Base-by-base conservation (phyloP, 2,888 invertebrate genomes). In the Julus scanicus region DNA sequence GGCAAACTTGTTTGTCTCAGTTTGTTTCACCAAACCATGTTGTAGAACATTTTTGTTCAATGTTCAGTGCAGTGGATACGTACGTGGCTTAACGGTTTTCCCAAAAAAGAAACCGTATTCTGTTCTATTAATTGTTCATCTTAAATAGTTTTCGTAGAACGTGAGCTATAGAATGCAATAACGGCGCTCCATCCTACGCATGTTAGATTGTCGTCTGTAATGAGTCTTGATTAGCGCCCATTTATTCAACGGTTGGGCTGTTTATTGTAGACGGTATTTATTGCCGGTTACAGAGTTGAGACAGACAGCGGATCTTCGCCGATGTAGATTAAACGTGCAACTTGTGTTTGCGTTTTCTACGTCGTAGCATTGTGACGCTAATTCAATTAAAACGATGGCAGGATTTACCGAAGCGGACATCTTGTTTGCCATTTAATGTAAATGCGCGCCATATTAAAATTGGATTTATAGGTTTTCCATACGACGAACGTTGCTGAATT, bases 381-480 rank as follows among this genome's bases (percentile, higher is more conserved):
- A 71, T 71, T 71, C 29, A 71, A 20, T 71, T 71, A 71, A 71
- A 29, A 29, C 29, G 29, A 71, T 11, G 71, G n/a, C 13, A 29
- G 71, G n/a, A 29, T 71, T 71, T 71, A 71, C 29, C 11, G 71
- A 71, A 71, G 71, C 71, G 71, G 71, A 71, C 71, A 29, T 71
- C 20, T 71, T 71, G 71, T 71, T 71, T 71, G 71, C 71, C 71
- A 29, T 71, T 71, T 71, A 71, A 71, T 29, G 71, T 20, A 49
- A 11, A 29, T 17, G 5, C 29, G 9, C 71, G 71, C 71, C 71
- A 29, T 71, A 71, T 71, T 71, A 71, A 71, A 29, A 71, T 71
- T 71, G 29, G 29, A 29, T 71, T 71, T 71, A 29, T 71, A n/a
- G 71, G 29, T 71, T 71, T 71, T 29, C 13, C 29, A 5, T 71